Evolutionary conservation across 1,140 invertebrate species (phyloP).

Genomic region (Coenobita brevimanus): DNA sequence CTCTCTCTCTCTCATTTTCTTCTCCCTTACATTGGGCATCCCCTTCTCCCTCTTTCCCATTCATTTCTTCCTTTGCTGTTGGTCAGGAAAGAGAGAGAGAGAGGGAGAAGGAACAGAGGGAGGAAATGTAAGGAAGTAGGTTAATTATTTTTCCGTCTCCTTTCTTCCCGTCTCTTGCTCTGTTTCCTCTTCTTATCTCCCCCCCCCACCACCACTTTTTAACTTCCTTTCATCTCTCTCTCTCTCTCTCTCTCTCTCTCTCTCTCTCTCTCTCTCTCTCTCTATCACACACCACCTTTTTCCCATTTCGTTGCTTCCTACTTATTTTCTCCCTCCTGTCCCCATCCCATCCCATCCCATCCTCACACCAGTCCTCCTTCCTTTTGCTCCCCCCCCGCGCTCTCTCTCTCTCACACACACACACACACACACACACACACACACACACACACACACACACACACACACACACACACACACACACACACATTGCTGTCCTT

Average conservation of each 20-base stretch:
- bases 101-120: not conserved
- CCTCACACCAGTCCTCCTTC: too few relatives aligned
- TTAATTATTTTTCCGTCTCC: conserved; percentile 1
- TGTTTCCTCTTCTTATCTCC: not conserved
- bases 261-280: not conserved
- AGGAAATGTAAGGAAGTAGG: too few relatives aligned
- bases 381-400: too few relatives aligned
- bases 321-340: not conserved
- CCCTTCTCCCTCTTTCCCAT: too few relatives aligned
- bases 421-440: too few relatives aligned
- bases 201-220: not conserved
- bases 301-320: not conserved
- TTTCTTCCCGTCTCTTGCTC: not conserved
- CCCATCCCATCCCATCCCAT: not conserved
- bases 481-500: too few relatives aligned
- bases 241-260: not conserved
- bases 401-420: too few relatives aligned
- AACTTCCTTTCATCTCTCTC: not conserved
- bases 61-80: too few relatives aligned
- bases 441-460: conserved; percentile 1
- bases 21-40: too few relatives aligned
- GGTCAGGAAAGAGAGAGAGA: not conserved
- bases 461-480: conserved; percentile 1
- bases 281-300: not conserved
- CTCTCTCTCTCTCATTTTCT: conserved; percentile 15